phyloP scores from a whole-genome alignment of 2,888 invertebrate species.

The Xanthia icteritia region DNA sequence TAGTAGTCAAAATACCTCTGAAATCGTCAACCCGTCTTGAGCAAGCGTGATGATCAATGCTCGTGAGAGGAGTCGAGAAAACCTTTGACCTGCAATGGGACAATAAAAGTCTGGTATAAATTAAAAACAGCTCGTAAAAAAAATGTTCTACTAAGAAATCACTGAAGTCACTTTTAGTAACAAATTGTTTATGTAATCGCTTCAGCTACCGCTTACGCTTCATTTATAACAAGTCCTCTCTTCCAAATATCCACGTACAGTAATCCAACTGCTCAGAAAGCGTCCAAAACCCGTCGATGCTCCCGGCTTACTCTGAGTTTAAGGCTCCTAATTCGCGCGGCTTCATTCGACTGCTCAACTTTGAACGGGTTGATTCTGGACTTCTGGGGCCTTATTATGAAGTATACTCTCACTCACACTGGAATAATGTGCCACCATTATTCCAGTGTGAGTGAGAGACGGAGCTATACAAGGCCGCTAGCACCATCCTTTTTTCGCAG shows the following conservation, averaged over 20 bases:
- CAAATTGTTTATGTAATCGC: neutral
- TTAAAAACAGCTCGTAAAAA: too few relatives aligned
- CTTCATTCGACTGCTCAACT: slow-evolving; percentile 26
- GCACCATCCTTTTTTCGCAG: too few relatives aligned
- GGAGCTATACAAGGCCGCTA: too few relatives aligned
- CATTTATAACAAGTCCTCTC: neutral
- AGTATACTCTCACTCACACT: too few relatives aligned
- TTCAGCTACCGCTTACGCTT: neutral
- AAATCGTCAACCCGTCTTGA: neutral
- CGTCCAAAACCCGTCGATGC: slow-evolving; percentile 34
- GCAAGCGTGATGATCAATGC: neutral
- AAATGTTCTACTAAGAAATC: neutral
- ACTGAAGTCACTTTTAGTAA: neutral
- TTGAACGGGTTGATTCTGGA: slow-evolving; percentile 8
- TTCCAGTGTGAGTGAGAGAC: too few relatives aligned
- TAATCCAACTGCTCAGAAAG: slow-evolving; percentile 37
- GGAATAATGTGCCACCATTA: too few relatives aligned
- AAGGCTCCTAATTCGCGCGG: slow-evolving; percentile 15
- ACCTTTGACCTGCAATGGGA: neutral
- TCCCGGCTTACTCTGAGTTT: slow-evolving; percentile 37
- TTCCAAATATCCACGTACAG: slow-evolving; percentile 28
- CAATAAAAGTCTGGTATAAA: neutral
- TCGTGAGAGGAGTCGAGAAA: neutral
- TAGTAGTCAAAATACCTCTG: neutral
- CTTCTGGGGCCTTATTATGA: too few relatives aligned